Base-by-base conservation (phyloP, 2,113 vertebrate genomes). In the Danionella cerebrum region DNA sequence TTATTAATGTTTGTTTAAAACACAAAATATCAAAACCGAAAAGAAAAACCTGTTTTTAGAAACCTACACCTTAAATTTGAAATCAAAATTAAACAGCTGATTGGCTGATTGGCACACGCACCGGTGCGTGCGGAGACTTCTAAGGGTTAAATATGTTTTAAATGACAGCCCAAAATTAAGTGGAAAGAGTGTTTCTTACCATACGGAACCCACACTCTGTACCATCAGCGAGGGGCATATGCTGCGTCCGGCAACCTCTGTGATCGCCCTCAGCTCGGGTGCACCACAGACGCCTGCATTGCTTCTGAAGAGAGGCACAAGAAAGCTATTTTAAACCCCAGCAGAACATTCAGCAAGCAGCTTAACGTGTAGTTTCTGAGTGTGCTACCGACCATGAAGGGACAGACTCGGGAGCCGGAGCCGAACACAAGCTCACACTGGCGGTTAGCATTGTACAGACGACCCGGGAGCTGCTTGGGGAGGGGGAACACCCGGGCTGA, bases 391-490 rank as follows among this genome's bases (percentile, higher is more conserved):
- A 98, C 96, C 93, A 97, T 83, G 72, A 96, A 96, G 0, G 95
- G 94, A 71, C 96, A 98, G 24, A 95, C 92, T 87, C 95, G 92
- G 8, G 95, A 97, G 9, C 96, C 96, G 6, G 87, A 77, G 67
- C 96, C 96, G 79, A 98, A 97, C 69, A 94, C 94, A 58, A 98
- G 90, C 66, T 98, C 96, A 77, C 96, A 98, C 47, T 98, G 96
- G 19, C 89, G 91, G 84, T 96, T 95, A 71, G 88, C 94, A 51
- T 93, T 93, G 76, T 96, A 98, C 50, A 91, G 65, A 45, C 91
- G 87, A 42, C 96, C 96, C 25, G 96, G 94, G 3, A 95, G 88
- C 65, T 95, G 89, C 60, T 78, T 85, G 24, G 92, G 89, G 55
- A 96, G 87, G 51, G 93, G 87, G 3, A 92, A 96, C 4, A 83